Conservation (phyloP, 2,888 invertebrate genomes). For the Electrophaes corylata region DNA sequence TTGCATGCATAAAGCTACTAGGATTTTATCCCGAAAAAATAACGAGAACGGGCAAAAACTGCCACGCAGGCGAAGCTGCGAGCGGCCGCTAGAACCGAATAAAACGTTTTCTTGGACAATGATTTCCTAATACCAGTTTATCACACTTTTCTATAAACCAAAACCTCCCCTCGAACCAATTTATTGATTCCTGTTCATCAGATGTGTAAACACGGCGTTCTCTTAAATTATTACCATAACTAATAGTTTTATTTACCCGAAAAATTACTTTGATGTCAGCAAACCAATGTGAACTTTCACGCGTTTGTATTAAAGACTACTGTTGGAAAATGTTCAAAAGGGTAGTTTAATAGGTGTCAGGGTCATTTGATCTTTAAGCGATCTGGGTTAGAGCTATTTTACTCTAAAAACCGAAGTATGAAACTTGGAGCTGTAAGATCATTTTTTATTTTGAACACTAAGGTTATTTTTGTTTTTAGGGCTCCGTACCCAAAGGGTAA, state of each 20-base stretch:
- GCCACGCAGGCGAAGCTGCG: too few species aligned
- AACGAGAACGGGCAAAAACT: too few species aligned
- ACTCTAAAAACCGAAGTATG: neutral
- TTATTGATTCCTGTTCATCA: constrained; percentile 13
- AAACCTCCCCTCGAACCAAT: neutral
- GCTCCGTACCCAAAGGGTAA: too few species aligned
- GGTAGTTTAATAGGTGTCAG: neutral
- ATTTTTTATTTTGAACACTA: too few species aligned
- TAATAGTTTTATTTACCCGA: constrained; percentile 43
- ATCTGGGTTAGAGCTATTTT: constrained; percentile 1
- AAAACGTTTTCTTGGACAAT: too few species aligned
- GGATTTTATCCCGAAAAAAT: too few species aligned
- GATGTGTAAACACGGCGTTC: constrained; percentile 19
- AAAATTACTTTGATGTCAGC: constrained; percentile 2
- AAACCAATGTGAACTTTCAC: constrained; percentile 11
- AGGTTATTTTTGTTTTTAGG: too few species aligned
- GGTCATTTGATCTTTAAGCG: neutral
- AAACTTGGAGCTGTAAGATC: neutral
- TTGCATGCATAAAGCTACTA: too few species aligned
- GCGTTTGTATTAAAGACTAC: constrained; percentile 1
- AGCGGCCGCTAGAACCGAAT: too few species aligned
- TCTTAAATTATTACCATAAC: constrained; percentile 32
- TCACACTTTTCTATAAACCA: neutral
- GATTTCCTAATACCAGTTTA: neutral
- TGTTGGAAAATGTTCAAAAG: neutral